These are phyloP conservation scores for Cebidichthys violaceus DNA, from an alignment of 2,113 vertebrate genomes.

Conservation along the genomic window DNA sequence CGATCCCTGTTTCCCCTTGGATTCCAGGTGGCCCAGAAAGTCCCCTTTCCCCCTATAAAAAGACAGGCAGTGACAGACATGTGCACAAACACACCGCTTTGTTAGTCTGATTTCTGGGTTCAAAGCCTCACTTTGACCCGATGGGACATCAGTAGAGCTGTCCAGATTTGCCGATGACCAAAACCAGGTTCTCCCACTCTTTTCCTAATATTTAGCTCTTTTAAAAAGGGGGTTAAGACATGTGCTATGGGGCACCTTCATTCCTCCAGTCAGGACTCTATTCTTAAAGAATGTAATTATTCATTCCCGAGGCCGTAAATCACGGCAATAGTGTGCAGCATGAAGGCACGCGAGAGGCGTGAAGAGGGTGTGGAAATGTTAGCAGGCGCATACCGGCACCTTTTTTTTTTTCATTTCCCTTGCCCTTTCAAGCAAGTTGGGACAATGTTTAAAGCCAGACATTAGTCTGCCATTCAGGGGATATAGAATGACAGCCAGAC, in stretches of 20 bases:
- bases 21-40: conserved; percentile 89
- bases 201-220: neutral
- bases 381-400: conserved; percentile 62
- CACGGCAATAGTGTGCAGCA: conserved; percentile 36
- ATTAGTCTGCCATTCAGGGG: conserved; percentile 68
- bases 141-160: neutral
- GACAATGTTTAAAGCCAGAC: conserved; percentile 66
- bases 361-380: conserved; percentile 48
- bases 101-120: neutral
- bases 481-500: conserved; percentile 77
- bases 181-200: neutral
- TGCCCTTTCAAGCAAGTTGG: conserved; percentile 72
- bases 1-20: conserved; percentile 90
- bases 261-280: conserved; percentile 47
- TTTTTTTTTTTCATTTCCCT: neutral
- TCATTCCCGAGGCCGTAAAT: conserved; percentile 61
- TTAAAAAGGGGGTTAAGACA: neutral
- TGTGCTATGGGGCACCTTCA: conserved; percentile 1
- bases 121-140: neutral
- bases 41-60: conserved; percentile 90
- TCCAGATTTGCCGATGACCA: neutral
- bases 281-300: conserved; percentile 54
- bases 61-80: conserved; percentile 22
- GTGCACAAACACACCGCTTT: neutral
- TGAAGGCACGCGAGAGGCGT: conserved; percentile 35